These are phyloP conservation scores for Desoria tigrina DNA, from an alignment of 2,888 invertebrate genomes.

Conservation along the genomic window DNA sequence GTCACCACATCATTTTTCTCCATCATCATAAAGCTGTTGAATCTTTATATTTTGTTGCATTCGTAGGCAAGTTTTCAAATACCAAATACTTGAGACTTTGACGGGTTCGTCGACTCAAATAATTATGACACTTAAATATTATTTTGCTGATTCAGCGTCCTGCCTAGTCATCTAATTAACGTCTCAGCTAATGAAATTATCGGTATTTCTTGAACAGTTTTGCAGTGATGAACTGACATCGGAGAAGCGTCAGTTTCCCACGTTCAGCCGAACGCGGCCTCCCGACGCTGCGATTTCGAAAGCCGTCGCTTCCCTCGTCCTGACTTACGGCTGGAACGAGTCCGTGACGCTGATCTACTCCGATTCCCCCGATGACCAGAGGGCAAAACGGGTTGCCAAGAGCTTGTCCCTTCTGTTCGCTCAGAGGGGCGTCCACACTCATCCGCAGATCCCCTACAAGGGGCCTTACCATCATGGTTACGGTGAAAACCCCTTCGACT, in stretches of 20 bases:
- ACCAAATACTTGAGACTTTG: too few species aligned
- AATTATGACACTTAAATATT: too few species aligned
- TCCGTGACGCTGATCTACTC: slow-evolving; percentile 48
- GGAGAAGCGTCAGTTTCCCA: slow-evolving; percentile 82
- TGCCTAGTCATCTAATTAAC: too few species aligned
- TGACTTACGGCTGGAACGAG: slow-evolving; percentile 80
- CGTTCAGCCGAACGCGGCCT: slow-evolving; percentile 79
- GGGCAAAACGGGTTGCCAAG: slow-evolving; percentile 49
- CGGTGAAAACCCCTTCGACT: slow-evolving; percentile 79
- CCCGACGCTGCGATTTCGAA: slow-evolving; percentile 92
- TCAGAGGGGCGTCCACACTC: slow-evolving; percentile 39
- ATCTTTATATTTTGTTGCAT: too few species aligned
- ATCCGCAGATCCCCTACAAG: slow-evolving; percentile 61
- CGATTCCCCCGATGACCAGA: slow-evolving; percentile 47
- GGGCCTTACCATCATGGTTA: slow-evolving; percentile 79
- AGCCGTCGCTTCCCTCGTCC: slow-evolving; percentile 81
- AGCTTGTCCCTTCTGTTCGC: slow-evolving; percentile 49
- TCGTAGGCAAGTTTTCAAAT: too few species aligned
- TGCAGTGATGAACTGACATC: slow-evolving; percentile 88
- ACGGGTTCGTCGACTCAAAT: too few species aligned
- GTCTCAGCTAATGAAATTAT: too few species aligned
- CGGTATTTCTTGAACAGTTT: too few species aligned
- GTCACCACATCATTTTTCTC: too few species aligned
- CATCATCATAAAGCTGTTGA: too few species aligned
- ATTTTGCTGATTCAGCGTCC: too few species aligned